Percentiles rank a stretch among this genome's conserved stretches.
Conservation (phyloP, 2,888 invertebrate species). For the Microdon myrmicae region DNA sequence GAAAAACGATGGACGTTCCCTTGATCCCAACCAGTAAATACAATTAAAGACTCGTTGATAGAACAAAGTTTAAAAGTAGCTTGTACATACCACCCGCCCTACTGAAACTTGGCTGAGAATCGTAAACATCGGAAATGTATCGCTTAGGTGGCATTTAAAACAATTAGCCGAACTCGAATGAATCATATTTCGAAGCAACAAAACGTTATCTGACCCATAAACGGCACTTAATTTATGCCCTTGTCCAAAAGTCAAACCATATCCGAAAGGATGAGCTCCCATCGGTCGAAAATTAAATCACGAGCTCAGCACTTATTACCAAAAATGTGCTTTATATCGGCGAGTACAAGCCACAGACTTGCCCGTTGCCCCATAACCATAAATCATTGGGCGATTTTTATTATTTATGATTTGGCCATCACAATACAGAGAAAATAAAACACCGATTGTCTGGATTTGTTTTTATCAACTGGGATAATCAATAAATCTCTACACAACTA, state of each 20-base stretch:
- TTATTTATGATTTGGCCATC: slow-evolving; percentile 49
- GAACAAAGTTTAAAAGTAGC: too few relatives aligned
- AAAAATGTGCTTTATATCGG: slow-evolving; percentile 35
- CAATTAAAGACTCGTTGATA: too few relatives aligned
- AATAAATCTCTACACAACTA: slow-evolving; percentile 51
- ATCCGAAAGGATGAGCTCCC: slow-evolving; percentile 2
- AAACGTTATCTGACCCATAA: neutral
- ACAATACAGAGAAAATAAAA: too few relatives aligned
- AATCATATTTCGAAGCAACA: slow-evolving; percentile 27
- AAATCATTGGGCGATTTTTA: slow-evolving; percentile 51
- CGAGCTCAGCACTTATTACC: slow-evolving; percentile 49
- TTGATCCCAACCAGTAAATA: too few relatives aligned
- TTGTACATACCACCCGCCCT: too few relatives aligned
- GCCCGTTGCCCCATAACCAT: slow-evolving; percentile 20
- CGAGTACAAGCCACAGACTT: slow-evolving; percentile 14
- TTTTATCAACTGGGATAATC: slow-evolving; percentile 52
- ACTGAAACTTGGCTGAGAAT: too few relatives aligned
- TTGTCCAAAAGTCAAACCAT: slow-evolving; percentile 32
- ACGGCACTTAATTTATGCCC: slow-evolving; percentile 24
- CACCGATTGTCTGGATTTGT: slow-evolving; percentile 51
- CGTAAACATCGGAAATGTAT: slow-evolving; percentile 30
- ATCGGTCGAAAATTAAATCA: slow-evolving; percentile 43
- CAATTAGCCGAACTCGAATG: slow-evolving; percentile 24
- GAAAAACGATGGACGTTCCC: too few relatives aligned
- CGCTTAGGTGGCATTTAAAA: slow-evolving; percentile 24